A percentile compares a stretch with the other conserved stretches of the same genome.
phyloP scores from a whole-genome alignment of 1,140 invertebrate species.

The Conus betulinus region DNA sequence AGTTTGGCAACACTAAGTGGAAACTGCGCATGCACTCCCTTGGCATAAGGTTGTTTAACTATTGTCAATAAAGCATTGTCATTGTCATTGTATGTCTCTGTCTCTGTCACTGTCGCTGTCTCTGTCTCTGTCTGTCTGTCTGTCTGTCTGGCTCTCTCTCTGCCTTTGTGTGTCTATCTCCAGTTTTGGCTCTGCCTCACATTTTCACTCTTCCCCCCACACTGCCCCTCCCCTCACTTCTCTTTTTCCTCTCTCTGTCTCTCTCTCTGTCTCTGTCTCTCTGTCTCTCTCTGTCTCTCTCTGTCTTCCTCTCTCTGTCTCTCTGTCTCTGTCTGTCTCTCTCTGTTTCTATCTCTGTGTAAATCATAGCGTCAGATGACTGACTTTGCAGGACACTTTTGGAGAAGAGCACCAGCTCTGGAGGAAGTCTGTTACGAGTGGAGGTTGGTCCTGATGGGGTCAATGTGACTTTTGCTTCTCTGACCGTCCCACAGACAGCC shows the following conservation, averaged over 20 bases:
- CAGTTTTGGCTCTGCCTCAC: background rate
- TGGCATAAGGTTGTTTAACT: no score
- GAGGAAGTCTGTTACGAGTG: constrained; percentile 56
- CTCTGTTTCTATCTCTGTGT: no score
- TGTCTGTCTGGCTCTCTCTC: no score
- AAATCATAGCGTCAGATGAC: background rate
- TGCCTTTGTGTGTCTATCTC: background rate
- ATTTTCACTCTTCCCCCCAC: background rate
- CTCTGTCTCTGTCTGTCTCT: no score
- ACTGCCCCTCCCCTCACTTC: background rate
- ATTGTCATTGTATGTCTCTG: no score
- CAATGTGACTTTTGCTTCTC: constrained; percentile 51
- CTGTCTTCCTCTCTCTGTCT: background rate
- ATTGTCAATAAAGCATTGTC: no score
- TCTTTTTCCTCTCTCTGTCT: background rate
- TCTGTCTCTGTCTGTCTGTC: background rate
- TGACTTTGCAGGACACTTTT: constrained; percentile 50
- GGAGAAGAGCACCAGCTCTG: constrained; percentile 51
- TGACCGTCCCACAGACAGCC: constrained; percentile 47
- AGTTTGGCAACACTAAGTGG: no score
- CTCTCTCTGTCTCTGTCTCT: background rate
- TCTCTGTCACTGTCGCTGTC: no score
- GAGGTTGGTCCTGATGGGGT: constrained; percentile 43
- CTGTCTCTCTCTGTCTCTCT: no score
- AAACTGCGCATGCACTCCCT: no score